Conservation (phyloP, 2,113 vertebrate species). For the Nothoprocta pentlandii region DNA sequence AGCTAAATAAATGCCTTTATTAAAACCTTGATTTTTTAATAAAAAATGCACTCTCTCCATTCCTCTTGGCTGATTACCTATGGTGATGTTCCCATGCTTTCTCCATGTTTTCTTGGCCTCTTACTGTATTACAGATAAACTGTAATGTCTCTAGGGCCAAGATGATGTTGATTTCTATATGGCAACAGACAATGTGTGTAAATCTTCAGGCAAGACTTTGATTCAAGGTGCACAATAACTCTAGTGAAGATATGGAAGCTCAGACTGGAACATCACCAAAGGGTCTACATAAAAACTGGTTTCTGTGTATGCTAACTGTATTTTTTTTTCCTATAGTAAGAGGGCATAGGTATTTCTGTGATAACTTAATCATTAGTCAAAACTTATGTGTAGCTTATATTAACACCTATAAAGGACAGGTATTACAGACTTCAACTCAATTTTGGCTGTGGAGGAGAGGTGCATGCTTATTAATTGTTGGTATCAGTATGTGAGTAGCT, state of each 20-base stretch:
- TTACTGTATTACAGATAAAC: not conserved
- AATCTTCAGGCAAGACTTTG: not conserved
- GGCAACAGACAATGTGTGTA: not conserved
- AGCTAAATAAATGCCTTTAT: not conserved
- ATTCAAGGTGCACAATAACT: not conserved
- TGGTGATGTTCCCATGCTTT: not conserved
- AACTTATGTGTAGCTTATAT: not conserved
- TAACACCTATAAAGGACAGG: not conserved
- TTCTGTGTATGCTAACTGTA: not conserved
- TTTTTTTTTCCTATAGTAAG: not conserved
- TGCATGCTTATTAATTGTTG: not conserved
- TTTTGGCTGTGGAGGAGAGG: not conserved
- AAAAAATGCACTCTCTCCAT: not conserved
- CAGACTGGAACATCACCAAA: not conserved
- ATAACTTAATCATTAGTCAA: not conserved
- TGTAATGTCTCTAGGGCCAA: not conserved
- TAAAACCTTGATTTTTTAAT: not conserved
- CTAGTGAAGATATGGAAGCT: accelerated
- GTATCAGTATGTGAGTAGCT: not conserved
- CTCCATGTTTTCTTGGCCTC: not conserved
- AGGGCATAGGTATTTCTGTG: accelerated
- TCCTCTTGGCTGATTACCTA: not conserved
- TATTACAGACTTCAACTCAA: not conserved
- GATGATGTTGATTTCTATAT: not conserved
- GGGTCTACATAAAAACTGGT: not conserved